A percentile compares a stretch with the other conserved stretches of the same genome.
Evolutionary conservation across 2,888 invertebrate species (phyloP).

Genomic region (Dorcus hopei): DNA sequence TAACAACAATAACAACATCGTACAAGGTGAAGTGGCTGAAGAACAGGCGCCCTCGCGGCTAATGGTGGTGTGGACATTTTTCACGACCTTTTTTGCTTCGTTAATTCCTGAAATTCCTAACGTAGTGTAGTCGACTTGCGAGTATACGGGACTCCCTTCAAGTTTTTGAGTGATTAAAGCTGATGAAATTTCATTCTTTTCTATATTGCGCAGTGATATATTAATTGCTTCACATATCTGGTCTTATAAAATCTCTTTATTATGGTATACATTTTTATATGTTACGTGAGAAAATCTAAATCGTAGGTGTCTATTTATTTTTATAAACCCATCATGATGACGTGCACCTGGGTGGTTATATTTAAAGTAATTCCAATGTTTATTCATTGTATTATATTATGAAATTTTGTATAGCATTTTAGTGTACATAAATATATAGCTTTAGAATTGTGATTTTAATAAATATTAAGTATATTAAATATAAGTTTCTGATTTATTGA

Average conservation of each 20-base stretch:
- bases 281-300: not conserved
- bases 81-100: slow-evolving; percentile 91
- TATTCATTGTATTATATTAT: not conserved
- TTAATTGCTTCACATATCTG: slow-evolving; percentile 5
- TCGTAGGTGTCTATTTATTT: too few species aligned
- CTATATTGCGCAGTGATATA: not conserved
- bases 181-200: not conserved
- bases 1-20: slow-evolving; percentile 47
- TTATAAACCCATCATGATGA: too few species aligned
- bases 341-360: too few species aligned
- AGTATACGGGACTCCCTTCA: slow-evolving; percentile 10
- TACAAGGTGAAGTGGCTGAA: slow-evolving; percentile 38
- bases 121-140: slow-evolving; percentile 46
- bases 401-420: slow-evolving; percentile 8
- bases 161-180: slow-evolving; percentile 16
- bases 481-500: not conserved
- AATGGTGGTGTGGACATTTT: slow-evolving; percentile 82
- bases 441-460: slow-evolving; percentile 21
- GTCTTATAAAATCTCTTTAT: slow-evolving; percentile 6
- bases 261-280: slow-evolving; percentile 7
- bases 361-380: not conserved
- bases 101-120: slow-evolving; percentile 86
- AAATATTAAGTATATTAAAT: slow-evolving; percentile 1
- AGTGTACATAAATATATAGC: slow-evolving; percentile 19
- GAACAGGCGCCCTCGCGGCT: slow-evolving; percentile 61